phyloP scores from a whole-genome alignment of 1,140 invertebrate species.

The Drosophila micromelanica region DNA sequence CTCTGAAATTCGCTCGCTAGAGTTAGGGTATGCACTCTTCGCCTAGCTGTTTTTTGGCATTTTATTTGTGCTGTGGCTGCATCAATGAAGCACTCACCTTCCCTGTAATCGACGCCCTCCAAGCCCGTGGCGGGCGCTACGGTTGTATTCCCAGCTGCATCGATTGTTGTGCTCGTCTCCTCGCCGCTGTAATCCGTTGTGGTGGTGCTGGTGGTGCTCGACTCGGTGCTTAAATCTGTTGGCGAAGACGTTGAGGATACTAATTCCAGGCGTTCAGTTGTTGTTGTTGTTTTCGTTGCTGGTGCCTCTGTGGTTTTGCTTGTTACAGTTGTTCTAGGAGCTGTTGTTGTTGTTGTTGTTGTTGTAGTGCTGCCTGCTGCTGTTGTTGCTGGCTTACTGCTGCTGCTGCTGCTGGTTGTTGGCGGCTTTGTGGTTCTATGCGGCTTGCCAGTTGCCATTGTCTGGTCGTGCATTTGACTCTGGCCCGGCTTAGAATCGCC shows the following conservation, averaged over 20 bases:
- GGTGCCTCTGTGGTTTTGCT: conserved; percentile 69
- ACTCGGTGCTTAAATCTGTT: conserved; percentile 51
- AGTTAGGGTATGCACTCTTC: too few species aligned
- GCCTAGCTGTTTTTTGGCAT: too few species aligned
- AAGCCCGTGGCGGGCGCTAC: conserved; percentile 64
- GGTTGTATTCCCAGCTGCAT: conserved; percentile 62
- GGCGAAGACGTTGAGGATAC: conserved; percentile 60
- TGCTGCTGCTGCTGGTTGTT: conserved; percentile 33
- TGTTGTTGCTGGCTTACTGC: conserved; percentile 22
- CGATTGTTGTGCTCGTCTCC: conserved; percentile 53
- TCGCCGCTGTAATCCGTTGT: conserved; percentile 63
- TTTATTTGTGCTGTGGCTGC: conserved; percentile 1
- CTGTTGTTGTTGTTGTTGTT: conserved; percentile 55
- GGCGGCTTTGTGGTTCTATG: conserved; percentile 67
- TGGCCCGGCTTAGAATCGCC: conserved; percentile 74
- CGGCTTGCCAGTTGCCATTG: conserved; percentile 39
- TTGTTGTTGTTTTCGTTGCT: conserved; percentile 26
- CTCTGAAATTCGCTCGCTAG: too few species aligned
- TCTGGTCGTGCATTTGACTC: conserved; percentile 46
- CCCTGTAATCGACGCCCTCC: conserved; percentile 82
- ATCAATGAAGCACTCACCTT: conserved; percentile 69
- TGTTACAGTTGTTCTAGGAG: conserved; percentile 67
- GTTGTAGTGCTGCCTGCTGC: conserved; percentile 6
- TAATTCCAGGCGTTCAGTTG: conserved; percentile 47
- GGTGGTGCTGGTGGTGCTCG: conserved; percentile 39